Base-by-base conservation (phyloP, 2,888 invertebrate species). In the Dolichopus griseipennis region DNA sequence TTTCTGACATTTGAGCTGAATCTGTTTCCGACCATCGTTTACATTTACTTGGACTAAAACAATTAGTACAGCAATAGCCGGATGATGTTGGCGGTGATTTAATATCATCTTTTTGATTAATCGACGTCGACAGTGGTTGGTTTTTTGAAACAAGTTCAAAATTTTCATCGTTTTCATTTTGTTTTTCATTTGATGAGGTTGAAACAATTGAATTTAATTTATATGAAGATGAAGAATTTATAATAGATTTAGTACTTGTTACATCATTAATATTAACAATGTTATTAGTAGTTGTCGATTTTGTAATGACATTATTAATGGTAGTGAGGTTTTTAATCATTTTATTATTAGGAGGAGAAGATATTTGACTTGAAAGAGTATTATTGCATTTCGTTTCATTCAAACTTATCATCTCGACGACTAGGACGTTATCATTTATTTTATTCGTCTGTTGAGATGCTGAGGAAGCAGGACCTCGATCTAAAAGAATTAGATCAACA, bases 1-100 rank as follows among this genome's bases (percentile, higher is more conserved):
- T 83, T 76, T 87, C 87, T 68, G 87, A 85, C 83, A 85, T 84
- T 80, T 81, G 80, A 63, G 80, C 79, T 18, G 82, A 81, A 71
- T 77, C 76, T 63, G 69, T 73, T 71, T 73, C 75, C n/a, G 71
- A 71, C 78, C 79, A 78, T 66, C 78, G 78, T 71, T 79, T 80
- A 68, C 76, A 78, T 66, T 78, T 79, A 27, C 76, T 77, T 33
- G 78, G 75, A 65, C 74, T 77, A 72, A 82, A 81, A 69, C 82
- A 82, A 72, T 78, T 81, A 66, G 72, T 73, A 74, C 83, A 82
- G 68, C 82, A 82, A n/a, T 77, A 77, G 66, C 77, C 75, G 69
- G 75, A 72, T 69, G 73, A 41, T 27, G 27, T 27, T 33, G 65
- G 70, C 63, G 72, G 74, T 34, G 72, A 72, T 27, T 71, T 71